Evolutionary conservation across 2,113 vertebrate species (phyloP), one percentile per base, ranked within the genome.

Genomic region (Macheiramphus alcinus): DNA sequence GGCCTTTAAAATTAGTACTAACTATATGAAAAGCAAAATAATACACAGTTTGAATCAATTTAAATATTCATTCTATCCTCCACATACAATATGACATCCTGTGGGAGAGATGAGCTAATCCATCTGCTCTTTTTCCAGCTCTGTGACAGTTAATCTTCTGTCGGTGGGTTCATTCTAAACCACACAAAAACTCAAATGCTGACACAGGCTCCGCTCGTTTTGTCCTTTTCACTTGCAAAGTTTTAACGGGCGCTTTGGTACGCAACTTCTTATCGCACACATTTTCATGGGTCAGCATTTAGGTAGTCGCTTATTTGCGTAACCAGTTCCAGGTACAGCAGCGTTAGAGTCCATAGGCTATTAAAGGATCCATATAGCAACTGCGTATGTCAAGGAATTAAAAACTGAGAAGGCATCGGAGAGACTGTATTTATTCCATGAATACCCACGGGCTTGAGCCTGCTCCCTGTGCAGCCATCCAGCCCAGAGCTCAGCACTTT

Each of bases 61-160:
- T 62, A 85, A 94, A 88, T 88, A 90, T 75, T 92, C 50, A 45
- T 90, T 83, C 90, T 91, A 63, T 80, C 67, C 50, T 91, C 66
- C 93, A 73, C 32, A 18, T 88, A 73, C 63, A 94, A 94, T 73
- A 86, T 93, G 87, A 38, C 81, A 86, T 94, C 59, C 91, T 88
- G 80, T 83, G 82, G 85, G 87, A 96, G 89, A 95, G 78, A 94
- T 90, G 91, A 96, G 74, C 81, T 95, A 92, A 96, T 91, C 94
- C 71, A 89, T 73, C 84, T 88, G 86, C 7, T 50, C 58, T 73
- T 95, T 92, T 93, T 79, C 70, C 78, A 93, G 78, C 66, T 83
- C 91, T 68, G 1, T 66, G 89, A 66, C 89, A 93, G 55, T 13
- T 70, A 36, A 72, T 70, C 88, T 79, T 91, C 74, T 55, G 48